These are phyloP conservation scores for Pissodes strobi DNA, from an alignment of 1,140 invertebrate species.

Conservation along the genomic window DNA sequence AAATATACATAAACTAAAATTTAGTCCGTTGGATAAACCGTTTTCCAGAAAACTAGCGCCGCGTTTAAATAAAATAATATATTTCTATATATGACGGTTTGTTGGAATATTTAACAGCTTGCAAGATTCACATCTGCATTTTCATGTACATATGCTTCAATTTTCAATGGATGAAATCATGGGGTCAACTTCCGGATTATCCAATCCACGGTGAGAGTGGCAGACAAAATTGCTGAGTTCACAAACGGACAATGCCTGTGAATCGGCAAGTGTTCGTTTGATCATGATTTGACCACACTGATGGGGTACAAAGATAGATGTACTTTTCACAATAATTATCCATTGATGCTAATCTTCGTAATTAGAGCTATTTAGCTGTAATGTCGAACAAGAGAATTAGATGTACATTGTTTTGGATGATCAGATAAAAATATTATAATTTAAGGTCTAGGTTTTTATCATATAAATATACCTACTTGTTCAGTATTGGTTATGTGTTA, in stretches of 20 bases:
- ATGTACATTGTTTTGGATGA: constrained; percentile 1
- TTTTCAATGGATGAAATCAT: too few species aligned
- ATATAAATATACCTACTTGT: too few species aligned
- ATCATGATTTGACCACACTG: constrained; percentile 15
- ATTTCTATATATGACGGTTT: too few species aligned
- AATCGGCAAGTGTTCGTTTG: constrained; percentile 10
- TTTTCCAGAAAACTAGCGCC: too few species aligned
- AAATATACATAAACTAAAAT: too few species aligned
- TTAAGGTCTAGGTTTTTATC: not conserved
- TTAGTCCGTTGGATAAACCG: too few species aligned
- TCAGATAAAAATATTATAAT: not conserved
- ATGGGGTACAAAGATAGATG: not conserved
- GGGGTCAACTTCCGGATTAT: not conserved
- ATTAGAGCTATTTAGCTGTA: not conserved
- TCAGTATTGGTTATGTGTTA: too few species aligned
- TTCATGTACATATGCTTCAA: too few species aligned
- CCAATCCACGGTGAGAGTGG: not conserved
- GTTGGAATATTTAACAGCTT: too few species aligned
- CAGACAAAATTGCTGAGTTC: constrained; percentile 6
- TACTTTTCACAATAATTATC: constrained; percentile 1
- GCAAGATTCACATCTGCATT: too few species aligned
- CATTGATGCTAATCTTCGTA: not conserved
- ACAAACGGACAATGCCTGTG: constrained; percentile 10
- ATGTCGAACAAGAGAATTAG: not conserved
- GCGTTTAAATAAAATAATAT: too few species aligned